Base-by-base conservation (phyloP, 2,797 vertebrate genomes). In the Aldrovandia affinis region DNA sequence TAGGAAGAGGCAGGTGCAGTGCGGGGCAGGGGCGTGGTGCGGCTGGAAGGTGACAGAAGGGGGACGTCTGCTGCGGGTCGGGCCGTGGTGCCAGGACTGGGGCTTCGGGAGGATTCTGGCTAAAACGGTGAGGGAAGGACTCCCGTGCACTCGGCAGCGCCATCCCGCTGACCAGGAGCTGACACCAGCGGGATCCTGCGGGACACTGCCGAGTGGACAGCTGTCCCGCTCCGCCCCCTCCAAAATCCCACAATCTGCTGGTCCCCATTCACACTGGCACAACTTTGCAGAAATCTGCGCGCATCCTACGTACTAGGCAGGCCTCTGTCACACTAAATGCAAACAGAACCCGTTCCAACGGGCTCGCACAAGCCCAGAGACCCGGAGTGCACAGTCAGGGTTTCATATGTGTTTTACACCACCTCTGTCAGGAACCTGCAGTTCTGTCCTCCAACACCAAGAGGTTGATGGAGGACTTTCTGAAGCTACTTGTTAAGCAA, bases 211-310 rank as follows among this genome's bases (percentile, higher is more conserved):
- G 90, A 86, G 90, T 47, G 44, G 87, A 89, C 88, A 89, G 86
- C 85, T 90, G 89, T 85, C 88, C 30, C 82, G 59, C 79, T 88
- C 84, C 88, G 81, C 68, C 86, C 81, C 86, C 84, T 87, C 89
- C 88, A 84, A 86, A 87, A 84, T 78, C 84, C 88, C 87, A 89
- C 90, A 86, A 88, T 88, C 87, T 86, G 85, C 83, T 50, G 47
- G 6, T 50, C 68, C 33, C 83, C 78, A 28, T 80, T 80, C 8
- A 61, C 47, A 25, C 83, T 57, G 78, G 59, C 63, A 80, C 61
- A 25, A 78, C 20, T 3, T 20, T 6, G 22, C 33, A 10, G 22
- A 42, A 30, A 1, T 63, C 81, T 73, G 65, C 50, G 18, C 25
- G 15, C 36, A 50, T 70, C 80, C 25, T 20, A 65, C 25, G 36